Evolutionary conservation across 2,888 invertebrate species (phyloP).

Genomic region (Meloe dianella): DNA sequence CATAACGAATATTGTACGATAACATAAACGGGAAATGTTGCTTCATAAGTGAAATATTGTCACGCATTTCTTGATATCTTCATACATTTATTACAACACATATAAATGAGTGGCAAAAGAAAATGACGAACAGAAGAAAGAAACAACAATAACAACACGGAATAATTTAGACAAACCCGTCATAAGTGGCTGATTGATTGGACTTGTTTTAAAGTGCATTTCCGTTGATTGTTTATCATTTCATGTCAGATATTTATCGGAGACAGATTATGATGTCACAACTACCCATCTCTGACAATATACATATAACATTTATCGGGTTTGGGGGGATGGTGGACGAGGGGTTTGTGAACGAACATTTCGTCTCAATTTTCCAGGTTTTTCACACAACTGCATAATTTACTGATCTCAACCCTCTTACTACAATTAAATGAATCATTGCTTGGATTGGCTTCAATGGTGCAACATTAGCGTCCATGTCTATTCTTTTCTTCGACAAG

Average conservation of each 20-base stretch:
- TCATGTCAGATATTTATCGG: conserved; percentile 19
- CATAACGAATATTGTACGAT: neutral
- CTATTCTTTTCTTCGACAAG: too few relatives aligned
- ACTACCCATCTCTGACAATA: neutral
- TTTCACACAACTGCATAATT: neutral
- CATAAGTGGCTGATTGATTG: conserved; percentile 47
- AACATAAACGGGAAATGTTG: conserved; percentile 5
- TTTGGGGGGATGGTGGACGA: too few relatives aligned
- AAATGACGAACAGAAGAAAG: neutral
- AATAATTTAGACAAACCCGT: conserved; percentile 34
- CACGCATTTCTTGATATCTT: conserved; percentile 43
- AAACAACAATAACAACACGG: conserved; percentile 6
- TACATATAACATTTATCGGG: neutral
- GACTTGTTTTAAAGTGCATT: conserved; percentile 39
- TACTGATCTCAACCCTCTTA: neutral
- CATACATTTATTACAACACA: conserved; percentile 18
- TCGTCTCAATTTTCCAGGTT: neutral
- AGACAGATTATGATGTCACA: conserved; percentile 6
- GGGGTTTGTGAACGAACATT: too few relatives aligned
- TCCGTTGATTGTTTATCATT: conserved; percentile 43
- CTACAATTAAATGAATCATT: neutral
- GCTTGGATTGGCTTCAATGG: too few relatives aligned
- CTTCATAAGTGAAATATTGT: conserved; percentile 47
- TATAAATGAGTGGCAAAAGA: neutral
- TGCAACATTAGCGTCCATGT: neutral